Base-by-base conservation (phyloP, 2,113 vertebrate species). In the Pseudorhombus dupliciocellatus region DNA sequence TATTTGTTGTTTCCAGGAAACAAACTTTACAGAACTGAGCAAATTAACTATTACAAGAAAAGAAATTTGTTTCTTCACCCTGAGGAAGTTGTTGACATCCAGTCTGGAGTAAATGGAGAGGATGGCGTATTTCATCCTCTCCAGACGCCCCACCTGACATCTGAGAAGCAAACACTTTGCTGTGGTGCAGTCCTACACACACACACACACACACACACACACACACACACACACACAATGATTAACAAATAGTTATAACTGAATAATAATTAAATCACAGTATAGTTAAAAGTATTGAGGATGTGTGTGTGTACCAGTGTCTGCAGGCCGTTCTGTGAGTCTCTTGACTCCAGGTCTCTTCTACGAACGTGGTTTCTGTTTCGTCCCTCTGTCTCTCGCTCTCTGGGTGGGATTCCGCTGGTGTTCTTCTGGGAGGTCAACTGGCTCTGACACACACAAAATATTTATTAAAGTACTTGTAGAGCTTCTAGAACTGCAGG, bases 81-180 rank as follows among this genome's bases (percentile, higher is more conserved):
- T 94, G 84, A 98, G 95, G 86, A 99, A 98, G 50, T 94, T 98
- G 84, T 94, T 92, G 3, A 96, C 96, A 73, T 92, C 93, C 58
- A 99, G 92, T 22, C 96, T 92, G 48, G 97, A 96, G 82, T 94
- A 94, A 58, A 99, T 92, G 80, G 95, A 97, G 34, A 98, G 59
- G 80, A 98, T 96, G 24, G 96, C 96, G 58, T 95, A 96, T 92
- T 96, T 97, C 24, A 92, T 94, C 83, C 93, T 93, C 83, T 98
- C 97, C 70, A 98, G 90, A 5, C 96, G 95, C 1, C 97, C 96
- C 7, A 99, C 95, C 81, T 97, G 96, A 85, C 98, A 99, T n/a
- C 84, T 90, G 61, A 99, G 95, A 86, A 90, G 93, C 63, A 96
- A 84, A 74, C 96, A 99, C 14, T 94, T 83, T 0, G 95, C 94